These are phyloP conservation scores for Ceratosolen fusciceps DNA, from an alignment of 1,140 invertebrate species.

Conservation along the genomic window DNA sequence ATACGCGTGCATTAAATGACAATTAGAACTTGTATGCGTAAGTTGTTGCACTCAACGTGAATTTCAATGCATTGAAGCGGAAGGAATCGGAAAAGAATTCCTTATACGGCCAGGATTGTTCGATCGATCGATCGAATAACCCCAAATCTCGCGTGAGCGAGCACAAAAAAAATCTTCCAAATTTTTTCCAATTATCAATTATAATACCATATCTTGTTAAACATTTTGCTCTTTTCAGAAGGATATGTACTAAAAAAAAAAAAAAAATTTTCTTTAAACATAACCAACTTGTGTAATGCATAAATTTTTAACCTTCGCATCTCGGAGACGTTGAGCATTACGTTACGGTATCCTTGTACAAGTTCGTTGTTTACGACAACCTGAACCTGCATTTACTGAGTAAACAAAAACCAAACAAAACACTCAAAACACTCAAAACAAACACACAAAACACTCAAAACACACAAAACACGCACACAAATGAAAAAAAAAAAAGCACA, in stretches of 20 bases:
- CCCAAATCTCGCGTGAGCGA: too few species aligned
- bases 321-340: conserved; percentile 13
- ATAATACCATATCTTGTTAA: not conserved
- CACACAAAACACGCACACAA: conserved; percentile 1
- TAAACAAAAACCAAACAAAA: not conserved
- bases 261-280: conserved; percentile 4
- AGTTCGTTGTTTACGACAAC: conserved; percentile 24
- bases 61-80: too few species aligned
- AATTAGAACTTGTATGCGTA: too few species aligned
- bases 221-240: conserved; percentile 27
- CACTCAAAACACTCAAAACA: not conserved
- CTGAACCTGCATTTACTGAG: conserved; percentile 12
- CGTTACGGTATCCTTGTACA: conserved; percentile 21
- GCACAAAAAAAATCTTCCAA: too few species aligned
- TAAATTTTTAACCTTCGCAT: conserved; percentile 22
- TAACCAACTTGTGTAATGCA: conserved; percentile 19
- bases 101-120: too few species aligned
- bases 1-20: too few species aligned
- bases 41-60: too few species aligned
- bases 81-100: too few species aligned
- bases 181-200: too few species aligned
- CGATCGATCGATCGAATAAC: too few species aligned
- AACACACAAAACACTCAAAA: too few species aligned
- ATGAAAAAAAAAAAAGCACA: conserved; percentile 18
- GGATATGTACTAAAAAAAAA: not conserved